Evolutionary conservation across 2,888 invertebrate genomes (phyloP), one percentile per base, ranked within the genome.

Genomic region (Caenorhabditis zanzibari): DNA sequence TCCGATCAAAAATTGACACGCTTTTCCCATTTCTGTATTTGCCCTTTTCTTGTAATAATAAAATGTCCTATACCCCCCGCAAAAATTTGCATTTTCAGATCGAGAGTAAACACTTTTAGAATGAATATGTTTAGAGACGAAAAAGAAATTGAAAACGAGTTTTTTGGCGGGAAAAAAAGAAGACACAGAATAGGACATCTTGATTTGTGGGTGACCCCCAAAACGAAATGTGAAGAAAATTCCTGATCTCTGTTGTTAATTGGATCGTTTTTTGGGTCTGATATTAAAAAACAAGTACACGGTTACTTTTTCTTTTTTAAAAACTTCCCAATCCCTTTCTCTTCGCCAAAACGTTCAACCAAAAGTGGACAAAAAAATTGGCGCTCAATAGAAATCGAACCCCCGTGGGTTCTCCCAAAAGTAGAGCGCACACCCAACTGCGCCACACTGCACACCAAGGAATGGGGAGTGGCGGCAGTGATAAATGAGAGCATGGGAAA

Each of bases 141-240:
- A 22, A n/a, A 32, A 49, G 47, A 49, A 10, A 47, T 44, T n/a
- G 3, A n/a, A 47, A 66, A 66, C 66, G 35, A 52, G 66, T 66
- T 66, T 66, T n/a, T 9, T 9, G 16, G 6, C 9, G 16, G 28
- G 64, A 38, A 38, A 38, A 49, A 49, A 47, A 47, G 47, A 47
- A 47, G 47, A 47, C 47, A 66, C 32, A 66, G 1, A 66, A 54
- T 6, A 66, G 28, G 54, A 68, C 26, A 7, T 66, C 64, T 49
- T 66, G 64, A 66, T 66, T 66, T 66, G 64, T 49, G 44, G 44
- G 14, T 68, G 68, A 68, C 68, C 68, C 26, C 32, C 68, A 68
- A 68, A 68, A 19, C 2, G 22, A 38, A 38, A 32, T 32, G 4
- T 32, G 38, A 12, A 38, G 22, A 54, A 38, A 35, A 54, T 68